These are phyloP conservation scores for Blennius ocellaris DNA, from an alignment of 2,113 vertebrate genomes.

Conservation along the genomic window DNA sequence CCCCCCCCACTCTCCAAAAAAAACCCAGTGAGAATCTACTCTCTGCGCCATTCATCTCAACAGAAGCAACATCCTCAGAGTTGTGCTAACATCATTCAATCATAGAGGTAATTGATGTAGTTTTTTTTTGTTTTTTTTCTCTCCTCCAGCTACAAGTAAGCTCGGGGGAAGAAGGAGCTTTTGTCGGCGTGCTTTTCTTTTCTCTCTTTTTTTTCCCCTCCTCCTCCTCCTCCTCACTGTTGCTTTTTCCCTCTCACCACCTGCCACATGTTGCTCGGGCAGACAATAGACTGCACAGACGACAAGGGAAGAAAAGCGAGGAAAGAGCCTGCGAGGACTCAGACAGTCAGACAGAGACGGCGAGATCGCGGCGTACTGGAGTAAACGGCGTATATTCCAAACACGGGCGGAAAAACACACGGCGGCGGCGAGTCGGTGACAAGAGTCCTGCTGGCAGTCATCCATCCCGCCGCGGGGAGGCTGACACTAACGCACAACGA, in stretches of 20 bases:
- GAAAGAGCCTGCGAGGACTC: constrained; percentile 12
- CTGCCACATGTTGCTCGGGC: constrained; percentile 78
- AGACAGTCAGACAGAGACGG: constrained; percentile 10
- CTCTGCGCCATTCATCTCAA: constrained; percentile 66
- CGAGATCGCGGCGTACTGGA: constrained; percentile 16
- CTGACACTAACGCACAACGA: constrained; percentile 73
- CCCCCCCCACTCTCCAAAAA: too few species aligned
- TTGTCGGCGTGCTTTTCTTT: constrained; percentile 45
- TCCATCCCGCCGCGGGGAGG: constrained; percentile 71
- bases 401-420: constrained; percentile 19
- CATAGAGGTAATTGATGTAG: constrained; percentile 72
- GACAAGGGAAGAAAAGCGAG: constrained; percentile 31
- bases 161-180: constrained; percentile 60
- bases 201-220: neutral
- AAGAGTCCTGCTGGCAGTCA: constrained; percentile 61
- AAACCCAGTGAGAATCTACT: constrained; percentile 49
- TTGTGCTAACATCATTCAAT: constrained; percentile 76
- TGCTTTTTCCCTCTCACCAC: constrained; percentile 56
- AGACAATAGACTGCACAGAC: constrained; percentile 56
- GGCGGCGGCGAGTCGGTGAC: constrained; percentile 34
- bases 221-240: constrained; percentile 6
- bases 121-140: constrained; percentile 34
- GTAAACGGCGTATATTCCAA: constrained; percentile 41
- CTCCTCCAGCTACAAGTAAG: constrained; percentile 49
- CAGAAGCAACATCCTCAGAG: constrained; percentile 60